A percentile compares a stretch with the other conserved stretches of the same genome.
Conservation (phyloP, 2,888 invertebrate species). For the Orthosia gracilis region DNA sequence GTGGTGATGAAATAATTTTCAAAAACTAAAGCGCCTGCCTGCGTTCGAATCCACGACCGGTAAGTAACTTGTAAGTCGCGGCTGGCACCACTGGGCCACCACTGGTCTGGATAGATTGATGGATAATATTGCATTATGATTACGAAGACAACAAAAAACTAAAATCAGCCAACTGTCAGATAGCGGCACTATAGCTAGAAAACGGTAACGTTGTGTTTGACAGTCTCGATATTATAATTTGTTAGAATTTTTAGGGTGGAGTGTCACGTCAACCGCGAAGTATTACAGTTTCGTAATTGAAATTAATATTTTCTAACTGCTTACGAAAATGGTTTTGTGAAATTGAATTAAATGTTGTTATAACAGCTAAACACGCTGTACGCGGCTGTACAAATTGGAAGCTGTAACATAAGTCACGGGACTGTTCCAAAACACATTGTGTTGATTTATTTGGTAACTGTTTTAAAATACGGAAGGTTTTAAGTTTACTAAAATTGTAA, state of each 20-base stretch:
- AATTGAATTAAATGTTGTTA: constrained; percentile 42
- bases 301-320: constrained; percentile 50
- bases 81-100: too few species aligned
- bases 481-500: constrained; percentile 6
- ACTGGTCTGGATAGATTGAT: too few species aligned
- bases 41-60: too few species aligned
- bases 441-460: constrained; percentile 50
- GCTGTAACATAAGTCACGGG: constrained; percentile 37
- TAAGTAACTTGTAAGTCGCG: too few species aligned
- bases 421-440: constrained; percentile 39
- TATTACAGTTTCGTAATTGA: constrained; percentile 39
- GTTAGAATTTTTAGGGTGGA: constrained; percentile 43
- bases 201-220: constrained; percentile 24
- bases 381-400: constrained; percentile 36
- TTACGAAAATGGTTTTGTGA: constrained; percentile 41
- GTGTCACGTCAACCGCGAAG: constrained; percentile 39
- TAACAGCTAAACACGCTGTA: constrained; percentile 45
- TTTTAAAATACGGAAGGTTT: constrained; percentile 38
- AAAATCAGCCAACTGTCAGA: too few species aligned
- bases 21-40: too few species aligned
- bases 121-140: too few species aligned
- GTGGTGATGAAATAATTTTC: too few species aligned
- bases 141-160: too few species aligned
- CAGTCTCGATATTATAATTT: constrained; percentile 41
- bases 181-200: too few species aligned